phyloP scores from a whole-genome alignment of 2,113 vertebrate genomes.

The Ceyx melanurus region DNA sequence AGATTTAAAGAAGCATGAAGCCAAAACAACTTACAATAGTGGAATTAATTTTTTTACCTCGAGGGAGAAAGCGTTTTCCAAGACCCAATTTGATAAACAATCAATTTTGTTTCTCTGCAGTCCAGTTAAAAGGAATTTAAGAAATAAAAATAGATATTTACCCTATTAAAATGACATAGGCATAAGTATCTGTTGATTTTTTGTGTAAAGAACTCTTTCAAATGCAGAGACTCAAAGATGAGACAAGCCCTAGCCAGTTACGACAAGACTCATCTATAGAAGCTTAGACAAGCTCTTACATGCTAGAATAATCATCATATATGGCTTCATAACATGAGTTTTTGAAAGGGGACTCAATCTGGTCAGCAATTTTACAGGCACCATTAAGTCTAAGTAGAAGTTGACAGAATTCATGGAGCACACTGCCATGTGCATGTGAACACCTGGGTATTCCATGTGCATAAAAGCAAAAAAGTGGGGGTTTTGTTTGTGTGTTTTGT shows the following conservation, averaged over 20 bases:
- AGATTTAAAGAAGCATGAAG: slow-evolving; percentile 38
- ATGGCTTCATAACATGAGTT: not conserved
- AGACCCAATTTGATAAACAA: slow-evolving; percentile 72
- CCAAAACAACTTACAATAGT: slow-evolving; percentile 25
- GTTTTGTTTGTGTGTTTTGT: too few relatives aligned
- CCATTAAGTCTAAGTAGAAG: not conserved
- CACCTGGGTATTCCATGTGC: not conserved
- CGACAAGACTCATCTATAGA: not conserved
- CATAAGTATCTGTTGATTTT: not conserved
- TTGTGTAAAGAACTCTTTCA: not conserved
- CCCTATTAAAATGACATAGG: slow-evolving; percentile 29
- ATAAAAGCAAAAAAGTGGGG: too few relatives aligned
- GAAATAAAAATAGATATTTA: slow-evolving; percentile 62
- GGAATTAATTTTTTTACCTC: slow-evolving; percentile 24
- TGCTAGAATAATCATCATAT: not conserved
- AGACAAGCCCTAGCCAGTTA: not conserved
- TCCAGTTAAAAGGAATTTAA: slow-evolving; percentile 56
- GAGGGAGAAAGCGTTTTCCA: slow-evolving; percentile 58
- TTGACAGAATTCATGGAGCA: not conserved
- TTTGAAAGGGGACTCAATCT: not conserved
- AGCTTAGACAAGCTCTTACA: not conserved
- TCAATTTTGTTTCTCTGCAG: slow-evolving; percentile 46
- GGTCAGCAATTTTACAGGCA: slow-evolving; percentile 10
- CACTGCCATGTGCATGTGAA: fast-evolving
- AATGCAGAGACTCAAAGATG: not conserved